Evolutionary conservation across 2,888 invertebrate species (phyloP).

Genomic region (Apodemia mormo): DNA sequence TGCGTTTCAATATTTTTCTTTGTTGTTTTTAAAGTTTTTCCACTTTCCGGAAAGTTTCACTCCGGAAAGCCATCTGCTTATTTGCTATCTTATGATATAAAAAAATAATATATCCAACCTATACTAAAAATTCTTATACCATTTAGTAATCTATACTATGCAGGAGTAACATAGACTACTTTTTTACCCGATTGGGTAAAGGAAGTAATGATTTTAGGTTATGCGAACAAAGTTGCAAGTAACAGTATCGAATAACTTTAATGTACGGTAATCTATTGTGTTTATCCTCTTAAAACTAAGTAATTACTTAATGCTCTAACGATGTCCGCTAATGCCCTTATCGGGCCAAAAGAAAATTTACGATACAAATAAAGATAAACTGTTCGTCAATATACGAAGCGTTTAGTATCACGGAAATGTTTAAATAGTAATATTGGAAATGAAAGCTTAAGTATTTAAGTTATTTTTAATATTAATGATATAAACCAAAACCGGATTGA

Average conservation of each 20-base stretch:
- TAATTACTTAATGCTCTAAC: conserved; percentile 5
- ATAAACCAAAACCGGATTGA: neutral
- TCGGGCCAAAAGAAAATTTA: neutral
- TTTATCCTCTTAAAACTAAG: conserved; percentile 2
- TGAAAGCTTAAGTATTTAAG: neutral
- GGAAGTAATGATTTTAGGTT: too few relatives aligned
- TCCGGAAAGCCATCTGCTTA: too few relatives aligned
- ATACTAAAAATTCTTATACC: too few relatives aligned
- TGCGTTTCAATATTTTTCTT: too few relatives aligned
- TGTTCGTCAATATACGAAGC: neutral
- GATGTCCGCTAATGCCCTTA: neutral
- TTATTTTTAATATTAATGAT: neutral
- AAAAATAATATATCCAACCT: too few relatives aligned
- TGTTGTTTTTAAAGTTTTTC: too few relatives aligned
- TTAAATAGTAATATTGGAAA: neutral
- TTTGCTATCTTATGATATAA: too few relatives aligned
- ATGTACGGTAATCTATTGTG: neutral
- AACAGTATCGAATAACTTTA: neutral
- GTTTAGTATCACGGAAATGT: neutral
- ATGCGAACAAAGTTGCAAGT: too few relatives aligned
- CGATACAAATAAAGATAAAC: neutral
- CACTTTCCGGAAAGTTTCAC: too few relatives aligned
- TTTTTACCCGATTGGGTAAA: too few relatives aligned
- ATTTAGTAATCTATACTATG: too few relatives aligned
- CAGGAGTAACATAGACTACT: too few relatives aligned